Percentiles rank a stretch among this genome's conserved stretches.
Conservation (phyloP, 2,888 invertebrate genomes). For the Pycnomerus fuliginosus region DNA sequence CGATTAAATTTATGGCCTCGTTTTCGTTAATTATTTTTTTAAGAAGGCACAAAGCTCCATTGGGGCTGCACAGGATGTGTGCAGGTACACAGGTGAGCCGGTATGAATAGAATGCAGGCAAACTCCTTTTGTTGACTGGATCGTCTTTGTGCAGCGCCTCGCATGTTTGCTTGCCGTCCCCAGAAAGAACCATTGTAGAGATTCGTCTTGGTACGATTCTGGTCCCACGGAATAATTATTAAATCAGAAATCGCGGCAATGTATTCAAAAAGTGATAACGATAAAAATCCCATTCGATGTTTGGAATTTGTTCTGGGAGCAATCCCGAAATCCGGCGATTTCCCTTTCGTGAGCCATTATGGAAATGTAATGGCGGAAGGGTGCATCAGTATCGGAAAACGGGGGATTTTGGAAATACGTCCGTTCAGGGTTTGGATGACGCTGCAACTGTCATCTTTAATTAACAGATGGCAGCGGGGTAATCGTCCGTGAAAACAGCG, state of each 20-base stretch:
- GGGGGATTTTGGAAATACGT: constrained; percentile 26
- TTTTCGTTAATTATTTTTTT: no score
- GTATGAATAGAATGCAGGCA: constrained; percentile 52
- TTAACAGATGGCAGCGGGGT: constrained; percentile 11
- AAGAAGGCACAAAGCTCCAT: no score
- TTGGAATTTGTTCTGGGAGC: constrained; percentile 26
- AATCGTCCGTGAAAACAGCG: constrained; percentile 15
- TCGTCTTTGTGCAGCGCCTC: constrained; percentile 35
- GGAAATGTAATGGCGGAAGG: constrained; percentile 27
- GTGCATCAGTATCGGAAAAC: constrained; percentile 26
- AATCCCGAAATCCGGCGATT: constrained; percentile 23
- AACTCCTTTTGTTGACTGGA: constrained; percentile 48
- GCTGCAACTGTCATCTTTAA: constrained; percentile 12
- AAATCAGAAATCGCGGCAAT: no score
- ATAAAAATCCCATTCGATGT: constrained; percentile 26
- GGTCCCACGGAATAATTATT: no score
- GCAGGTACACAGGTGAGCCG: constrained; percentile 53
- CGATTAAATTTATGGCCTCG: no score
- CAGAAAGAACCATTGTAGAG: no score
- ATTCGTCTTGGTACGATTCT: no score
- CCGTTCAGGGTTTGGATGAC: constrained; percentile 21
- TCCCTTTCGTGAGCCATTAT: constrained; percentile 28
- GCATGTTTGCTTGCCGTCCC: constrained; percentile 31
- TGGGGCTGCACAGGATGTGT: constrained; percentile 51
- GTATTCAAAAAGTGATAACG: constrained; percentile 19